A percentile compares a stretch with the other conserved stretches of the same genome.
These are phyloP conservation scores for Pseudopodoces humilis DNA, from an alignment of 2,113 vertebrate species.

Conservation along the genomic window DNA sequence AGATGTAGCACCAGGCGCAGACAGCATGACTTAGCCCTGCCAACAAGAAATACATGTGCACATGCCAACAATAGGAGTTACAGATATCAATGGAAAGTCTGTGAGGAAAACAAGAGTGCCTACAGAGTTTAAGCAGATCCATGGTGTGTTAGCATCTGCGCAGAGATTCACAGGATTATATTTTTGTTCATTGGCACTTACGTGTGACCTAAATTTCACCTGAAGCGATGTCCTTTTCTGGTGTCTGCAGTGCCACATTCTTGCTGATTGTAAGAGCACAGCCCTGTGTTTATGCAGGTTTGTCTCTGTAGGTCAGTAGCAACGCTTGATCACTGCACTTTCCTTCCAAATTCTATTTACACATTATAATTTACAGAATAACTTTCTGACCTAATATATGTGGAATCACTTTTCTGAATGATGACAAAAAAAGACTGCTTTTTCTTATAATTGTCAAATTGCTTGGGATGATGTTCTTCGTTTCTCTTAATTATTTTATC, in stretches of 20 bases:
- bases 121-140: not conserved
- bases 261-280: not conserved
- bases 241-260: not conserved
- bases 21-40: not conserved
- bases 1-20: not conserved
- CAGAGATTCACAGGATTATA: not conserved
- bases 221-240: not conserved
- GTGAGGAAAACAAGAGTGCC: not conserved
- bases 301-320: not conserved
- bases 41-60: not conserved
- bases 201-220: not conserved
- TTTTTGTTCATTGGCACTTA: not conserved
- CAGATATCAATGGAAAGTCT: not conserved
- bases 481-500: constrained; percentile 37
- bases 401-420: not conserved
- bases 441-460: not conserved
- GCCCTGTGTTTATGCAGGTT: not conserved
- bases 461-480: not conserved
- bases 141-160: not conserved
- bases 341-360: not conserved
- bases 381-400: not conserved
- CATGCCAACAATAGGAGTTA: not conserved
- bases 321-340: not conserved
- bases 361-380: not conserved
- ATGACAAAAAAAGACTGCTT: not conserved